A percentile compares a stretch with the other conserved stretches of the same genome.
phyloP scores from a whole-genome alignment of 2,888 invertebrate species.

The Acrocera orbiculus region DNA sequence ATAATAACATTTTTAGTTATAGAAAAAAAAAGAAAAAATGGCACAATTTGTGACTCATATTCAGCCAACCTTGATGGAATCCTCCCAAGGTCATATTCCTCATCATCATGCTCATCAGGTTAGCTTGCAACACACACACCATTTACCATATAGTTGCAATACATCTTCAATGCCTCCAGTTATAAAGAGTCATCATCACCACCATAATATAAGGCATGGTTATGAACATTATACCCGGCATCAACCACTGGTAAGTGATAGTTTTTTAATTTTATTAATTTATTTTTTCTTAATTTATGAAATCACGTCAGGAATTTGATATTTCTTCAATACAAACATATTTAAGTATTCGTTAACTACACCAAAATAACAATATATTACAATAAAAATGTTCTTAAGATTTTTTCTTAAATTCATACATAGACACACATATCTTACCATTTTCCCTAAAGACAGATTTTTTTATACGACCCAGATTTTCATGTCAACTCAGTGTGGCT shows the following conservation, averaged over 20 bases:
- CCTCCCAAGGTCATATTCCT: constrained; percentile 37
- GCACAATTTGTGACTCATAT: constrained; percentile 42
- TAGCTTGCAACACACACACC: constrained; percentile 28
- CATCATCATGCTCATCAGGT: constrained; percentile 36
- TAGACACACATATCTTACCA: too few species aligned
- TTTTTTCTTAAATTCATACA: too few species aligned
- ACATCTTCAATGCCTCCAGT: constrained; percentile 31
- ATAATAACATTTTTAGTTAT: too few species aligned
- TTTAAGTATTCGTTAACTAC: too few species aligned
- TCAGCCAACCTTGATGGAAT: constrained; percentile 39
- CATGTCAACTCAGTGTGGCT: too few species aligned
- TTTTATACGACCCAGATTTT: too few species aligned
- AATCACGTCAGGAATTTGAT: too few species aligned
- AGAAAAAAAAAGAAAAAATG: constrained; percentile 23
- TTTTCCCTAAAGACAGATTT: too few species aligned
- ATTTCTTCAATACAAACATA: too few species aligned
- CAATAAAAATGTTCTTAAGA: too few species aligned
- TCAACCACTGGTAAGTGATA: constrained; percentile 5
- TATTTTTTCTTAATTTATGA: too few species aligned
- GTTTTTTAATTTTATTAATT: neutral
- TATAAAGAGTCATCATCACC: constrained; percentile 22
- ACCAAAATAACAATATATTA: too few species aligned
- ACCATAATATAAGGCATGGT: constrained; percentile 9
- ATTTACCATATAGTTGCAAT: constrained; percentile 31
- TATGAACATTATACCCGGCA: constrained; percentile 10